These are phyloP conservation scores for Scrobipalpa atriplicella DNA, from an alignment of 2,888 invertebrate genomes.

Conservation along the genomic window DNA sequence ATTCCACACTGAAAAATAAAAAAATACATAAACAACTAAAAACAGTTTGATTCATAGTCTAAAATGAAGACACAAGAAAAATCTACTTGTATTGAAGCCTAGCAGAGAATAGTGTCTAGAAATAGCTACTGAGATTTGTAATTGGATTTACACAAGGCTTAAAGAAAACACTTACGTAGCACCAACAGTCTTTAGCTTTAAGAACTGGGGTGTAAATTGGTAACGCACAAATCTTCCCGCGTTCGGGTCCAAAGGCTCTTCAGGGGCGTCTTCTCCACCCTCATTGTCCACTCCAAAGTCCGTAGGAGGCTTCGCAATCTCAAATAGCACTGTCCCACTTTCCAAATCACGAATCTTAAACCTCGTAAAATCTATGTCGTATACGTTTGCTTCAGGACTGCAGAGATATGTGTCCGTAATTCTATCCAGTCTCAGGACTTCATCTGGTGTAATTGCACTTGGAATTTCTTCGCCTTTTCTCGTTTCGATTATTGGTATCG, in stretches of 20 bases:
- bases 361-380: conserved; percentile 98
- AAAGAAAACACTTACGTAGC: conserved; percentile 92
- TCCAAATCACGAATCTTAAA: conserved; percentile 96
- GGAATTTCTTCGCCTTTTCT: conserved; percentile 65
- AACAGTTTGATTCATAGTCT: too few relatives aligned
- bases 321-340: conserved; percentile 91
- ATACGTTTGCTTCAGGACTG: conserved; percentile 97
- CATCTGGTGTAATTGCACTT: conserved; percentile 90
- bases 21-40: too few relatives aligned
- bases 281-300: conserved; percentile 75
- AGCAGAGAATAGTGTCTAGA: not conserved
- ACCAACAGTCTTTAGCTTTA: conserved; percentile 97
- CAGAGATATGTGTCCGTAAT: conserved; percentile 97
- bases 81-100: too few relatives aligned
- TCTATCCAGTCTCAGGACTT: conserved; percentile 91
- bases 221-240: conserved; percentile 99
- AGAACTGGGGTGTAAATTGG: conserved; percentile 98
- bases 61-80: too few relatives aligned
- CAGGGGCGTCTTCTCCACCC: conserved; percentile 73
- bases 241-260: conserved; percentile 90
- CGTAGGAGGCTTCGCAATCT: conserved; percentile 94
- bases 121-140: conserved; percentile 1
- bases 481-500: conserved; percentile 63
- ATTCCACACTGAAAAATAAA: conserved; percentile 91
- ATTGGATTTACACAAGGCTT: conserved; percentile 14